Conservation (phyloP, 2,888 invertebrate genomes). For the Alentia gelatinosa region DNA sequence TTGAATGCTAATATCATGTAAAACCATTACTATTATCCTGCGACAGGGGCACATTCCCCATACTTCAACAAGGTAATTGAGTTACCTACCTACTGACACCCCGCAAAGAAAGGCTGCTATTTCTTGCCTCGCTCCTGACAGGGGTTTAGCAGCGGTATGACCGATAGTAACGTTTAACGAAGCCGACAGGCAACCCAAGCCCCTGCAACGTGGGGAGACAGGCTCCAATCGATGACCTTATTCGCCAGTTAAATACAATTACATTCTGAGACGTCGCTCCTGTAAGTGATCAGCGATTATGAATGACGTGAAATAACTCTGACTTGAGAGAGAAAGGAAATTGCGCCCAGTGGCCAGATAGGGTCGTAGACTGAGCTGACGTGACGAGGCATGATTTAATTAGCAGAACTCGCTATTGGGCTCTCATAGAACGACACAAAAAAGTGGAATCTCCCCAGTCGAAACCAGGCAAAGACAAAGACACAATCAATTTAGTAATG, state of each 20-base stretch:
- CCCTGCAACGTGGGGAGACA: background rate
- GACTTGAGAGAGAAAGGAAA: background rate
- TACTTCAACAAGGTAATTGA: background rate
- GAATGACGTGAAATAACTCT: background rate
- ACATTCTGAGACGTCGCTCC: background rate
- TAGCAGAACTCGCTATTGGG: background rate
- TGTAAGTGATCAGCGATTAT: slow-evolving; percentile 8
- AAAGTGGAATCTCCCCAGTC: background rate
- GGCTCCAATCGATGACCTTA: background rate
- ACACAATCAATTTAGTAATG: background rate
- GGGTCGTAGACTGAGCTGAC: background rate
- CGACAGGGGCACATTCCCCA: too few relatives aligned
- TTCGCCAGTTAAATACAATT: background rate
- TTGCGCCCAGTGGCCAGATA: background rate
- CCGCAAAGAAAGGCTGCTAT: background rate
- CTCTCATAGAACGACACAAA: background rate
- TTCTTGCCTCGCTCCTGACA: background rate
- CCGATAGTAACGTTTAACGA: background rate
- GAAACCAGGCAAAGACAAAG: background rate
- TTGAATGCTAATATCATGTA: background rate
- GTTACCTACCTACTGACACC: background rate
- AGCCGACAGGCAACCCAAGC: background rate
- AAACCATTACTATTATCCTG: background rate
- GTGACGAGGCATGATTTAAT: background rate
- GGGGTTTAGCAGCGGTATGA: background rate